A percentile compares a stretch with the other conserved stretches of the same genome.
Evolutionary conservation across 2,113 vertebrate species (phyloP).

Genomic region (Thymallus thymallus): DNA sequence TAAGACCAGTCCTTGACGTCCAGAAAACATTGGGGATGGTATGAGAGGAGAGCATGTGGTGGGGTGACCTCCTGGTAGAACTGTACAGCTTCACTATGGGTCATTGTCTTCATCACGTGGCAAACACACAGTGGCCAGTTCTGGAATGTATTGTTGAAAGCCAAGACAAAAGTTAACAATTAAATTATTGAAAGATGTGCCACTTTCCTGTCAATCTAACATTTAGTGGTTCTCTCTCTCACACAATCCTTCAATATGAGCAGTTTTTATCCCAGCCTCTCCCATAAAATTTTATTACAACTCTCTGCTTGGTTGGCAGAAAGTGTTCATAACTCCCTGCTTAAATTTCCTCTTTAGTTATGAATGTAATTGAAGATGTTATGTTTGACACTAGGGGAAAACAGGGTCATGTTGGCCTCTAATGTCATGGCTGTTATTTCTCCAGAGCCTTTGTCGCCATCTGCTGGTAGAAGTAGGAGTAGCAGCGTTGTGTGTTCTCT

Average conservation of each 20-base stretch:
- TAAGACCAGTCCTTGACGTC: conserved; percentile 46
- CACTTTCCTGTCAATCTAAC: conserved; percentile 19
- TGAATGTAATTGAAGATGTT: conserved; percentile 70
- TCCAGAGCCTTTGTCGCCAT: conserved; percentile 55
- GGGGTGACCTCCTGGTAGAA: conserved; percentile 9
- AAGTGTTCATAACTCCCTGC: conserved; percentile 61
- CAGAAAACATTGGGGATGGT: conserved; percentile 43
- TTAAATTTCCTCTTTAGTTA: conserved; percentile 62
- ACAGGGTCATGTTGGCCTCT: conserved; percentile 46
- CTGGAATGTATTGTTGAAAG: conserved; percentile 10
- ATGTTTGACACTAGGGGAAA: conserved; percentile 68
- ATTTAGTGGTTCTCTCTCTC: conserved; percentile 23
- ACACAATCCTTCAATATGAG: conserved; percentile 26
- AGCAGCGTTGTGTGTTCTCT: background rate
- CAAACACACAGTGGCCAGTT: conserved; percentile 1
- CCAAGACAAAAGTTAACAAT: background rate
- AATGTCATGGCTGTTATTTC: conserved; percentile 35
- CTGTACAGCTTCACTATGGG: background rate
- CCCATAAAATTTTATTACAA: conserved; percentile 48
- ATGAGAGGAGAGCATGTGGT: conserved; percentile 32
- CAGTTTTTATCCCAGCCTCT: conserved; percentile 42
- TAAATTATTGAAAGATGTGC: conserved; percentile 8
- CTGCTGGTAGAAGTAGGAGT: conserved; percentile 46
- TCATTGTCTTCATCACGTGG: conserved; percentile 19
- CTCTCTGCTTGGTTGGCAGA: conserved; percentile 15